Conservation (phyloP, 2,888 invertebrate species). For the Abrostola tripartita region DNA sequence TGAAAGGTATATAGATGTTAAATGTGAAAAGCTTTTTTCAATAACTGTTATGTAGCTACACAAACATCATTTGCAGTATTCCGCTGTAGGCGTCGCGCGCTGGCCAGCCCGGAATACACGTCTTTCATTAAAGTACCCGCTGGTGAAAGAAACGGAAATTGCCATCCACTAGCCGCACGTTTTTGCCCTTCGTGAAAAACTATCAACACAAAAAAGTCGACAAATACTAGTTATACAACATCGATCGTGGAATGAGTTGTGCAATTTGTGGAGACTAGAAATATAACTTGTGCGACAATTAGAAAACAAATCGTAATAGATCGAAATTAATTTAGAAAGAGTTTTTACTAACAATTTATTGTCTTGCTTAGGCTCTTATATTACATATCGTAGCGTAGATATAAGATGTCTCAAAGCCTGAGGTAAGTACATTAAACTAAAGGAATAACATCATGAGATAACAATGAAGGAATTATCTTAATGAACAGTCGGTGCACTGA, state of each 20-base stretch:
- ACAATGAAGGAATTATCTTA: constrained; percentile 5
- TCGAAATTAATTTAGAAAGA: neutral
- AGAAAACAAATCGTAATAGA: constrained; percentile 1
- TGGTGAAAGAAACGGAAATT: constrained; percentile 54
- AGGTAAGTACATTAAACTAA: too few species aligned
- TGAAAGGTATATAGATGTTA: too few species aligned
- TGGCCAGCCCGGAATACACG: constrained; percentile 29
- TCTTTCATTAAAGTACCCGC: constrained; percentile 47
- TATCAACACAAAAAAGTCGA: constrained; percentile 16
- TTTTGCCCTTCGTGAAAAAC: constrained; percentile 42
- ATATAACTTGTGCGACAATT: neutral
- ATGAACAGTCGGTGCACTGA: constrained; percentile 4
- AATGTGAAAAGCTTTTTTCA: constrained; percentile 10
- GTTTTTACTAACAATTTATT: too few species aligned
- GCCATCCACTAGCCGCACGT: constrained; percentile 42
- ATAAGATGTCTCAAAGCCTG: too few species aligned
- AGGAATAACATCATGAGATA: constrained; percentile 4
- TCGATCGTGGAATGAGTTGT: constrained; percentile 2
- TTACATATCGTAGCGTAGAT: neutral
- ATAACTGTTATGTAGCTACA: constrained; percentile 17
- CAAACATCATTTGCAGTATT: constrained; percentile 23
- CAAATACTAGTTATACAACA: constrained; percentile 10
- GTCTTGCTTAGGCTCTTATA: neutral
- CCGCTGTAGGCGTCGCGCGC: constrained; percentile 8
- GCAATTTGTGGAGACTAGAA: too few species aligned